Base-by-base conservation (phyloP, 92 coral and sea anemone genomes). In the Parazoanthus darwini region DNA sequence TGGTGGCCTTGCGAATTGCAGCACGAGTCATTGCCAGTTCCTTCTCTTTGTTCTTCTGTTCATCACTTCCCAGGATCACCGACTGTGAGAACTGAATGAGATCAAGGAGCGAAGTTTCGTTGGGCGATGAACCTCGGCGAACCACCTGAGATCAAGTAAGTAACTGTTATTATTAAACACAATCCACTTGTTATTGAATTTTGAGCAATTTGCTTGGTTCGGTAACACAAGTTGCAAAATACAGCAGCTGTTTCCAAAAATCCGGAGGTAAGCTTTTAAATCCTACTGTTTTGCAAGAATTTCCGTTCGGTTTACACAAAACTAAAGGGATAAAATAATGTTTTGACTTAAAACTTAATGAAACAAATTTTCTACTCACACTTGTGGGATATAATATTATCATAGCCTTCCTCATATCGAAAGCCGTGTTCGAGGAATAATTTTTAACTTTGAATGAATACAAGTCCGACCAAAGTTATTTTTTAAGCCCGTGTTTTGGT, bases 51-150 rank as follows among this genome's bases (percentile, higher is more conserved):
- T 35, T 35, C 33, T 54, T 79, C 83, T 50, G 70, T 67, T 80
- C 68, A 18, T 36, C 73, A 23, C 68, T 36, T 35, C 51, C 85
- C n/a, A 58, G 15, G 16, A 80, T 58, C 15, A 80, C 85, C 16
- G 85, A 80, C 38, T 67, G 46, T 1, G 85, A 80, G 25, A 80
- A 80, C 71, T 80, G 73, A 18, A 80, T 65, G 36, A 29, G 85
- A 20, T 80, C 26, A 26, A 80, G 71, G 63, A 80, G 72, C 0
- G 85, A 58, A 5, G 20, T 58, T 15, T 56, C 71, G 25, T 80
- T 58, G 70, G 67, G 35, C 33, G 85, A 54, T 8, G 85, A 80
- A 43, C 22, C 59, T 0, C 85, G 71, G 85, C 85, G 85, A 54
- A 80, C 85, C 26, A 80, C 85, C 85, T 80, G 23, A 80, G 37